Evolutionary conservation across 2,113 vertebrate species (phyloP).

Genomic region (Pomatostomus ruficeps): DNA sequence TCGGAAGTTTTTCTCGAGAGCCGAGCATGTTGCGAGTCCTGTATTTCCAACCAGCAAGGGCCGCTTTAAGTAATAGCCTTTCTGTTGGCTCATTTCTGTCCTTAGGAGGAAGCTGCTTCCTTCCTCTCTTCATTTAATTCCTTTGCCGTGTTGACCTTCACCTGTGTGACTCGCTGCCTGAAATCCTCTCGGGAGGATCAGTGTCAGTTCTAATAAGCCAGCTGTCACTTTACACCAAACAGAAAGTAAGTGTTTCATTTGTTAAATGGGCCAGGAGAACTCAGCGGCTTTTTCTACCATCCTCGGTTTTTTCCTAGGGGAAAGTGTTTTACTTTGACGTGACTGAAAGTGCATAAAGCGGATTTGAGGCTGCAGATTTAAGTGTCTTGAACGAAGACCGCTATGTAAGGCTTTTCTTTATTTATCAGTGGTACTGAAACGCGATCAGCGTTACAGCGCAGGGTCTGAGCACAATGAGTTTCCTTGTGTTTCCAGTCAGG

Average conservation of each 20-base stretch:
- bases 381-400: not conserved
- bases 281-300: not conserved
- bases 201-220: slow-evolving; percentile 58
- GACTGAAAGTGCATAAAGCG: not conserved
- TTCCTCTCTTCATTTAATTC: slow-evolving; percentile 44
- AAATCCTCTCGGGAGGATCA: slow-evolving; percentile 63
- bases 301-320: not conserved
- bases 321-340: not conserved
- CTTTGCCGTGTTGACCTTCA: slow-evolving; percentile 51
- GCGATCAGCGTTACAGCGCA: not conserved
- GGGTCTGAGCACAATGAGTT: not conserved
- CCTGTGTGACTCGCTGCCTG: slow-evolving; percentile 7
- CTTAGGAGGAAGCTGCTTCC: not conserved
- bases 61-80: not conserved
- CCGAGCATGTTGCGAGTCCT: not conserved
- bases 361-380: not conserved
- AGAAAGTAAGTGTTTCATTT: slow-evolving; percentile 53
- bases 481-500: not conserved
- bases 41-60: not conserved
- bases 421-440: slow-evolving; percentile 1
- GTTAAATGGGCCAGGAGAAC: slow-evolving; percentile 14
- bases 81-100: not conserved
- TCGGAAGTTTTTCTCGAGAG: not conserved
- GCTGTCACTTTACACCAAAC: slow-evolving; percentile 63
- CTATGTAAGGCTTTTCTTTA: slow-evolving; percentile 26